Base-by-base conservation (phyloP, 2,113 vertebrate genomes). In the Thamnophis sirtalis region DNA sequence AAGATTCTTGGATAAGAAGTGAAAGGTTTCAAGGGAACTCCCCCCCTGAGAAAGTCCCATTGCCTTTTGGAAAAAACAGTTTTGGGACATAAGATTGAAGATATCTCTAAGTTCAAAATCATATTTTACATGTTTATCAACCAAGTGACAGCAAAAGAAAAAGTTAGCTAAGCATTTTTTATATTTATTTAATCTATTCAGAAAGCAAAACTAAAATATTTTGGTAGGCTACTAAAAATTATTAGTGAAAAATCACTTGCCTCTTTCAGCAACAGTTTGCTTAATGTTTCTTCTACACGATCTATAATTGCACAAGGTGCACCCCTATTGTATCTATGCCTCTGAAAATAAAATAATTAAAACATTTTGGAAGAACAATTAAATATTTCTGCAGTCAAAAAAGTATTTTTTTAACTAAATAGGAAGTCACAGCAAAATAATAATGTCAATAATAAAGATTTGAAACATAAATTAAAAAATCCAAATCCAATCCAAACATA, bases 241-340 rank as follows among this genome's bases (percentile, higher is more conserved):
- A 28, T 84, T 22, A 48, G 21, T 17, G 17, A 50, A 89, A 28
- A 51, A 49, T 51, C 11, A 9, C 80, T 38, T 68, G 92, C 55
- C 87, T 92, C 80, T 89, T 94, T 92, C 84, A 96, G 91, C 94
- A 96, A 96, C 5, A 95, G 93, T 84, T 26, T 86, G 22, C 88
- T 94, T 24, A 98, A 94, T 85, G 98, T 98, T 95, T 98, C 96
- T 68, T 98, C 95, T 93, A 97, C 94, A 0, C 63, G 38, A n/a
- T 97, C 97, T 93, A 98, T 91, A 90, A 98, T 96, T 0, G 80
- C 96, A 10, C 93, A 95, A 94, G 97, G 93, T 1, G 91, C 94
- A 93, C 93, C 95, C 93, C 49, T 38, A 49, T 43, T 55, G 43
- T 33, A 1, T 50, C 91, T 91, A 95, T 98, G 94, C 94, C 96